Percentiles rank a stretch among this genome's conserved stretches.
Conservation (phyloP, 1,140 invertebrate genomes). For the Pogonomyrmex barbatus region DNA sequence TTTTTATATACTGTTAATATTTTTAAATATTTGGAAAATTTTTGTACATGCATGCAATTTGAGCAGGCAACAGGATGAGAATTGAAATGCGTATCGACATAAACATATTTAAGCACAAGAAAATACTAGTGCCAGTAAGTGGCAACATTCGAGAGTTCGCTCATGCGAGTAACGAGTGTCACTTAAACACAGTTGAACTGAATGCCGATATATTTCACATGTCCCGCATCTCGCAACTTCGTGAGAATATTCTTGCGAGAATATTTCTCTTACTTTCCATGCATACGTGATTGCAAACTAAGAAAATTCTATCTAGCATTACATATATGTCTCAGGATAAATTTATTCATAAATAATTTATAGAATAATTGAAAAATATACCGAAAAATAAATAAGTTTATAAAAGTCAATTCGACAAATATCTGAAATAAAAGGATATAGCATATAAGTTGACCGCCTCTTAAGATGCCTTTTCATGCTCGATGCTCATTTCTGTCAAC, state of each 20-base stretch:
- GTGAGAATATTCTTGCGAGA: slow-evolving; percentile 79
- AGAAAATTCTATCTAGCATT: background rate
- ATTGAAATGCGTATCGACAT: slow-evolving; percentile 52
- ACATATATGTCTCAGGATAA: background rate
- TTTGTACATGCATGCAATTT: background rate
- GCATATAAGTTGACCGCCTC: too few species aligned
- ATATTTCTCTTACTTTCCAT: background rate
- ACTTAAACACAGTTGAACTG: slow-evolving; percentile 76
- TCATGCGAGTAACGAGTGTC: slow-evolving; percentile 83
- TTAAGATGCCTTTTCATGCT: too few species aligned
- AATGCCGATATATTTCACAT: slow-evolving; percentile 66
- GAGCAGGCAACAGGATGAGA: background rate
- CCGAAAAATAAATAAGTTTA: too few species aligned
- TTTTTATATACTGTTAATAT: background rate
- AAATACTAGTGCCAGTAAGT: slow-evolving; percentile 70
- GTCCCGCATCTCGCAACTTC: slow-evolving; percentile 80
- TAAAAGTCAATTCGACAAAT: too few species aligned
- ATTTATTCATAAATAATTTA: background rate
- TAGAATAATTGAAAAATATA: background rate
- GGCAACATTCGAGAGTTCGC: slow-evolving; percentile 81
- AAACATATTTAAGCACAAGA: slow-evolving; percentile 68
- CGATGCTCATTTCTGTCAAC: too few species aligned
- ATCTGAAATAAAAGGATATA: too few species aligned
- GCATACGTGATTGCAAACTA: background rate
- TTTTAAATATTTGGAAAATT: background rate